A percentile compares a stretch with the other conserved stretches of the same genome.
phyloP scores from a whole-genome alignment of 30 jellyfish, hydroid and myxozoan species.

The Aurelia sp. region DNA sequence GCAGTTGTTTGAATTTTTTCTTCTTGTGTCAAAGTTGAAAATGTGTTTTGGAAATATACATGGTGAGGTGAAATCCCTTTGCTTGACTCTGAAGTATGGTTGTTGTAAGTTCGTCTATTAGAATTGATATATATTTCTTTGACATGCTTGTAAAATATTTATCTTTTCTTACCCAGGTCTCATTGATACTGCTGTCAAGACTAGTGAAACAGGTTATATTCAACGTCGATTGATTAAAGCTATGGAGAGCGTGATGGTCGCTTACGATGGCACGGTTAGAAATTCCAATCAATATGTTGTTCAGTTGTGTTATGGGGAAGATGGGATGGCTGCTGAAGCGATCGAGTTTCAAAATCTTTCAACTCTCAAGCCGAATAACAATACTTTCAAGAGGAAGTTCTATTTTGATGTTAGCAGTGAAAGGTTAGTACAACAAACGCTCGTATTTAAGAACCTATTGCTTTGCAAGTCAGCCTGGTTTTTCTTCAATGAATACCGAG shows the following conservation, averaged over 20 bases:
- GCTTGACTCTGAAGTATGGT: too few species aligned
- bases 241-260: slow-evolving; percentile 99
- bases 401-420: slow-evolving; percentile 95
- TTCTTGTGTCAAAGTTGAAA: too few species aligned
- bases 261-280: slow-evolving; percentile 98
- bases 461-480: too few species aligned
- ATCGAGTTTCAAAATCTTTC: slow-evolving; percentile 89
- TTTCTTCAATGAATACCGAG: too few species aligned
- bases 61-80: too few species aligned
- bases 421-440: slow-evolving; percentile 19
- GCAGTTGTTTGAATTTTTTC: too few species aligned
- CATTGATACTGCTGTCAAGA: slow-evolving; percentile 99
- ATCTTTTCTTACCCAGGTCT: slow-evolving; percentile 1
- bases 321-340: slow-evolving; percentile 99
- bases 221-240: slow-evolving; percentile 99
- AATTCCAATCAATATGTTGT: slow-evolving; percentile 95
- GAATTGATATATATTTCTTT: too few species aligned
- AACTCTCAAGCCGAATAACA: slow-evolving; percentile 83
- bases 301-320: slow-evolving; percentile 98
- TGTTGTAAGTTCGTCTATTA: too few species aligned
- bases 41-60: too few species aligned
- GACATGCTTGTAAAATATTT: too few species aligned
- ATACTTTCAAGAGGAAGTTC: slow-evolving; percentile 79
- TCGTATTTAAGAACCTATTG: too few species aligned
- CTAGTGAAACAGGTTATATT: slow-evolving; percentile 98